Evolutionary conservation across 1,140 invertebrate species (phyloP).

Genomic region (Branchinecta lindahli): DNA sequence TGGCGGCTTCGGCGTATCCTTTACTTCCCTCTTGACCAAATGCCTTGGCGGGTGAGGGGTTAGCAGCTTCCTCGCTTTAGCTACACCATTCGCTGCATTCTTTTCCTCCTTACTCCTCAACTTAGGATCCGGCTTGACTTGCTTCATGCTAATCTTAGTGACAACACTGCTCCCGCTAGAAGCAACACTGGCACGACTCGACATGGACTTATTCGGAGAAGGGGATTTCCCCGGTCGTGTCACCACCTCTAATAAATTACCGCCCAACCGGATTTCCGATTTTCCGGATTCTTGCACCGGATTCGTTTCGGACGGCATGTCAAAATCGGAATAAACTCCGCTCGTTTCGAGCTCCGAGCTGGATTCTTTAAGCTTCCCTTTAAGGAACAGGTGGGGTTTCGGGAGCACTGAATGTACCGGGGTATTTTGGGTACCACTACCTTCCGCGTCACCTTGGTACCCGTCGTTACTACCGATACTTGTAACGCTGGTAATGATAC

Average conservation of each 20-base stretch:
- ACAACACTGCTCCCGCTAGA: not conserved
- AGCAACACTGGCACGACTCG: not conserved
- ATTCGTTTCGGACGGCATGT: not conserved
- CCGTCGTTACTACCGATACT: not conserved
- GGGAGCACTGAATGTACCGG: not conserved
- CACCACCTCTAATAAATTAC: too few species aligned
- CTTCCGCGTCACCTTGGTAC: not conserved
- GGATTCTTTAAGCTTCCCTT: not conserved
- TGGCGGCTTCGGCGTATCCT: too few species aligned
- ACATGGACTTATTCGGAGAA: not conserved
- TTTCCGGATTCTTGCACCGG: too few species aligned
- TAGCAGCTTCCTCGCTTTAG: too few species aligned
- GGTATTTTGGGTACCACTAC: slow-evolving; percentile 2
- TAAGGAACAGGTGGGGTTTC: not conserved
- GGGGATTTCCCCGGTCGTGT: too few species aligned
- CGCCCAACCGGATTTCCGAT: too few species aligned
- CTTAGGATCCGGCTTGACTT: too few species aligned
- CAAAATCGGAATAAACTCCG: not conserved
- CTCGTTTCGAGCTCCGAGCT: not conserved
- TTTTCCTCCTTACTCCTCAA: too few species aligned
- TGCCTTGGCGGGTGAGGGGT: too few species aligned
- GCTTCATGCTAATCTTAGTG: not conserved
- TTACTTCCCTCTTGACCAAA: too few species aligned
- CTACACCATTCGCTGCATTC: too few species aligned
- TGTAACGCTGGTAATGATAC: not conserved